Conservation (phyloP, 1,140 invertebrate genomes). For the Drosophila sp. region DNA sequence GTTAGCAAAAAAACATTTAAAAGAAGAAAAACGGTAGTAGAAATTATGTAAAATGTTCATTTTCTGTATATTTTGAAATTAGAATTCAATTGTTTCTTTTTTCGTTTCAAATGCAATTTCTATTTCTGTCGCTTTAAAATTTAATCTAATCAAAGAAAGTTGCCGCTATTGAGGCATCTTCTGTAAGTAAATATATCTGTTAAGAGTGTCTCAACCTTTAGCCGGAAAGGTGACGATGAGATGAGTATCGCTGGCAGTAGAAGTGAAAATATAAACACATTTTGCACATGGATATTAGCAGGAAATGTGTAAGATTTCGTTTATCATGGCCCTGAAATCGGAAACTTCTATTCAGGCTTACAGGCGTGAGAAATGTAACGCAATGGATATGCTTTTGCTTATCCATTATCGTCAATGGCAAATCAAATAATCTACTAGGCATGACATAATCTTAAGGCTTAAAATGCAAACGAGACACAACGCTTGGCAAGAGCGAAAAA, state of each 20-base stretch:
- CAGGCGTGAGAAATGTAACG: slow-evolving; percentile 78
- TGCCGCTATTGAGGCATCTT: slow-evolving; percentile 60
- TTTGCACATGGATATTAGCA: slow-evolving; percentile 46
- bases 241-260: slow-evolving; percentile 44
- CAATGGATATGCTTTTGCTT: slow-evolving; percentile 28
- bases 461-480: slow-evolving; percentile 67
- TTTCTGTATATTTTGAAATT: neutral
- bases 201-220: slow-evolving; percentile 42
- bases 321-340: slow-evolving; percentile 61
- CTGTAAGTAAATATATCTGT: slow-evolving; percentile 26
- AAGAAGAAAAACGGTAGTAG: too few species aligned
- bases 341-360: slow-evolving; percentile 43
- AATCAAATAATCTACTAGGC: slow-evolving; percentile 65
- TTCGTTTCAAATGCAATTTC: slow-evolving; percentile 2
- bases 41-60: neutral
- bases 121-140: neutral
- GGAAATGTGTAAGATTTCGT: slow-evolving; percentile 69
- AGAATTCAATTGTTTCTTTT: neutral
- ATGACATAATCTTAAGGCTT: slow-evolving; percentile 74
- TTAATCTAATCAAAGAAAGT: slow-evolving; percentile 72
- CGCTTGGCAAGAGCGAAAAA: slow-evolving; percentile 34
- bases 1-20: too few species aligned
- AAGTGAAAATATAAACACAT: slow-evolving; percentile 69
- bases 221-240: slow-evolving; percentile 50
- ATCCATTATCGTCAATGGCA: slow-evolving; percentile 25